Conservation (phyloP, 2,888 invertebrate genomes). For the Scaptomyza polygonia region DNA sequence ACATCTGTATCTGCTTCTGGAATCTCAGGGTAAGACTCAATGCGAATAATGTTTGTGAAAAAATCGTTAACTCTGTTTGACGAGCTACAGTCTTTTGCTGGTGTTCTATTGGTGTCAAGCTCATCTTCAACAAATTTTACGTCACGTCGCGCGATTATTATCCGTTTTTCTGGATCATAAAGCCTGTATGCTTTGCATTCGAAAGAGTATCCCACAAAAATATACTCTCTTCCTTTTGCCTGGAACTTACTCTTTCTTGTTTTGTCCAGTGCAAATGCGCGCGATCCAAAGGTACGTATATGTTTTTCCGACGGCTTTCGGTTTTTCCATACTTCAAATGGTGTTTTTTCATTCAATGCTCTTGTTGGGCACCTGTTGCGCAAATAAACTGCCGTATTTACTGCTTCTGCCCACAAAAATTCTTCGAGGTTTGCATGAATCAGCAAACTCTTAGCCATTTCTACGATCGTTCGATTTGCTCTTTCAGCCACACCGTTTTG, state of each 20-base stretch:
- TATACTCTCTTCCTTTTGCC: slow-evolving; percentile 1
- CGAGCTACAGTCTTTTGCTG: background rate
- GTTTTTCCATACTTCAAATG: slow-evolving; percentile 12
- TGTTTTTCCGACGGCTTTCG: slow-evolving; percentile 3
- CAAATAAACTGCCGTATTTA: background rate
- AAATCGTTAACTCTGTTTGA: slow-evolving; percentile 1
- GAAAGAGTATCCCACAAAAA: background rate
- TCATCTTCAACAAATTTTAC: background rate
- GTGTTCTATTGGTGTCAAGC: background rate
- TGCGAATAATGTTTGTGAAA: background rate
- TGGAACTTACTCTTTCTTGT: background rate
- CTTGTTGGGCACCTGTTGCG: too few relatives aligned
- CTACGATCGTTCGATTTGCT: slow-evolving; percentile 1
- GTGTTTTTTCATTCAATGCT: background rate
- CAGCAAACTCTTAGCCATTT: slow-evolving; percentile 13
- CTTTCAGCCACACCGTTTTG: background rate
- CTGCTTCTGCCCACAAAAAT: slow-evolving; percentile 1
- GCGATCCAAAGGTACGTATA: too few relatives aligned
- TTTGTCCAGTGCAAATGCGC: slow-evolving; percentile 12
- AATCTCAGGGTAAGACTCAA: background rate
- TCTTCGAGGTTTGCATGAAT: slow-evolving; percentile 11
- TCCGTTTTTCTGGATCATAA: background rate
- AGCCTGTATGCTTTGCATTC: background rate
- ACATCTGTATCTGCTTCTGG: too few relatives aligned
- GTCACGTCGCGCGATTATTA: background rate